Conservation (phyloP, 2,797 vertebrate species). For the Nannoperca obscura region DNA sequence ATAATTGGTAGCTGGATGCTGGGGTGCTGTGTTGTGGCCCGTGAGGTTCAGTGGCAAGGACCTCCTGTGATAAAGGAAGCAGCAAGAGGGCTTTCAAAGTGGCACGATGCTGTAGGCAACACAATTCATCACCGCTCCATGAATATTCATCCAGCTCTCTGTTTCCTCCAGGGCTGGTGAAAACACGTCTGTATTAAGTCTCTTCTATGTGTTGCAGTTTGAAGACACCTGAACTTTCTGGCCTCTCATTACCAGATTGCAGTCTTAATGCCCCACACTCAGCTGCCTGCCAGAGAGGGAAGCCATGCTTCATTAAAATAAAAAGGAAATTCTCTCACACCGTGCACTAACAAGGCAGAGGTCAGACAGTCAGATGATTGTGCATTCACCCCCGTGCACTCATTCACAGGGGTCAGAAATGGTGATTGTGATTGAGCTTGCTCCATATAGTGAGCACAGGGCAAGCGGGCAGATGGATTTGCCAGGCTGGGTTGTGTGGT, state of each 20-base stretch:
- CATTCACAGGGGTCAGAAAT: conserved; percentile 43
- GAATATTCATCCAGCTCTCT: conserved; percentile 82
- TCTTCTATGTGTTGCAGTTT: conserved; percentile 64
- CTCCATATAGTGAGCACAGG: conserved; percentile 16
- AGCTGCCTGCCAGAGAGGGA: conserved; percentile 68
- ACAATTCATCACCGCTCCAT: conserved; percentile 79
- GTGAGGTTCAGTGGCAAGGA: conserved; percentile 71
- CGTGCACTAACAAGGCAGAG: conserved; percentile 76
- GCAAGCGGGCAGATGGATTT: conserved; percentile 43
- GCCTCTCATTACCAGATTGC: conserved; percentile 80
- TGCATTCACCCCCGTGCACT: conserved; percentile 57
- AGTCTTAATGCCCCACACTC: conserved; percentile 64
- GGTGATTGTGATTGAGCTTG: conserved; percentile 52
- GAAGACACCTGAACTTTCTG: conserved; percentile 81
- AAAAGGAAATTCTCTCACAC: conserved; percentile 72
- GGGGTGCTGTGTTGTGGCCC: conserved; percentile 65
- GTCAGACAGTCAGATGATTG: conserved; percentile 69
- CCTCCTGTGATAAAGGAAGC: conserved; percentile 79
- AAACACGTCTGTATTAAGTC: conserved; percentile 75
- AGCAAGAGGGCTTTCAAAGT: conserved; percentile 78
- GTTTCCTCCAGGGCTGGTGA: conserved; percentile 71
- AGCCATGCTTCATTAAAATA: conserved; percentile 80
- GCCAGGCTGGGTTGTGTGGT: conserved; percentile 38
- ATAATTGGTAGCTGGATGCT: conserved; percentile 81
- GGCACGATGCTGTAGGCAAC: conserved; percentile 74